Percentiles rank a stretch among this genome's conserved stretches.
Evolutionary conservation across 2,113 vertebrate genomes (phyloP).

Genomic region (human (Homo sapiens)): GRCh38 chr20:52002001-52002500

Average conservation of each 20-base stretch:
- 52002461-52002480: background rate
- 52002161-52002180: slow-evolving; percentile 86
- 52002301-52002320: background rate
- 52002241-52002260: slow-evolving; percentile 66
- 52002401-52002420: background rate
- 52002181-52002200: slow-evolving; percentile 78
- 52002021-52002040: background rate
- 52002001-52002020: background rate
- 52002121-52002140: slow-evolving; percentile 78
- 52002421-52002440: background rate
- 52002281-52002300: background rate
- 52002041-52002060: slow-evolving; percentile 80
- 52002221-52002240: slow-evolving; percentile 80
- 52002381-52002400: background rate
- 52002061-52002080: slow-evolving; percentile 21
- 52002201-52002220: slow-evolving; percentile 82
- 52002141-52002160: slow-evolving; percentile 83
- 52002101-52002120: slow-evolving; percentile 78
- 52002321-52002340: background rate
- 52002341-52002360: accelerated
- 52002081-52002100: slow-evolving; percentile 65
- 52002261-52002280: slow-evolving; percentile 46
- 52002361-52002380: accelerated
- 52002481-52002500: background rate
- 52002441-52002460: background rate